Evolutionary conservation across 2,888 invertebrate species (phyloP), one percentile per base, ranked within the genome.

Genomic region (Cartodere bifasciata): DNA sequence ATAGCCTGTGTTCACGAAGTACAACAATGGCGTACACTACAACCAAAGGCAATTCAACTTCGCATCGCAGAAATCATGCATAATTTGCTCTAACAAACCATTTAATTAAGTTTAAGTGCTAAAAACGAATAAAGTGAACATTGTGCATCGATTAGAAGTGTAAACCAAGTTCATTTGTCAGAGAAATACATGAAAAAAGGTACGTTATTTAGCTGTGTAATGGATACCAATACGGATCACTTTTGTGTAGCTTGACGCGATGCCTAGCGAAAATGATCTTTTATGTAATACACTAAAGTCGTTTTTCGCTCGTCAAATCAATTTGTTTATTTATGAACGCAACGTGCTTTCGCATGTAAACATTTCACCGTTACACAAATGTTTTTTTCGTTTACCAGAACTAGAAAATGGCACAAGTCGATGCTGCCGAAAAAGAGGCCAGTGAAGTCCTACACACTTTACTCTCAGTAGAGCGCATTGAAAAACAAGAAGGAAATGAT

Each of bases 361-460:
- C 6, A 7, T 17, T 17, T n/a, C 6, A 6, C 9, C 20, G 20
- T n/a, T n/a, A 6, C 6, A n/a, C 20, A 17, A 7, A n/a, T 6
- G 17, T 27, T 34, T 31, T 31, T 15, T 10, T 30, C 12, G 20
- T 3, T 4, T 25, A 15, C 9, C 6, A 7, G 20, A 17, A 17
- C 20, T 17, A 17, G 9, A 17, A 68, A 60, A 70, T 72, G 72
- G 68, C 72, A 52, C 66, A 65, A 45, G 72, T 72, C 43, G 72
- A 72, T 53, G 67, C 71, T 37, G 75, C 75, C 17, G 77, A 75
- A 58, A 75, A 75, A 55, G 76, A 76, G 54, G 76, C 76, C 12
- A 76, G 74, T 48, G 76, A 76, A 58, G 75, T 77, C 23, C 60
- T 77, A 31, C 75, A 75, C 52, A 72, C 75, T 11, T 56, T 76